Percentiles rank a stretch among this genome's conserved stretches.
These are phyloP conservation scores for Achroia grisella DNA, from an alignment of 1,140 invertebrate genomes.

Conservation along the genomic window DNA sequence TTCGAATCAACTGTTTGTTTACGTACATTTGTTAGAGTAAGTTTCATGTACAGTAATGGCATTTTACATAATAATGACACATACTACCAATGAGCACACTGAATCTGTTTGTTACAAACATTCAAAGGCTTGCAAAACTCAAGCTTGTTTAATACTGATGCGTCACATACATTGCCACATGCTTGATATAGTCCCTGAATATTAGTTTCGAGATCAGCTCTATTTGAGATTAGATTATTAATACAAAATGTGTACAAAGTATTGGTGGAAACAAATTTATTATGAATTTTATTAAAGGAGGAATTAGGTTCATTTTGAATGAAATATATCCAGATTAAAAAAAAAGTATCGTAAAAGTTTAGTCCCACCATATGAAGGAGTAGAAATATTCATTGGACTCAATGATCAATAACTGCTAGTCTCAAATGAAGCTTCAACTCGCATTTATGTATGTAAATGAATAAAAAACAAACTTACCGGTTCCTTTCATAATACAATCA, in stretches of 20 bases:
- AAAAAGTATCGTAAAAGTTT: too few species aligned
- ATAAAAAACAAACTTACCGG: constrained; percentile 46
- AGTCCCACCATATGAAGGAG: too few species aligned
- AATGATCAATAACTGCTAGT: neutral
- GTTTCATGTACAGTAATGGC: constrained; percentile 5
- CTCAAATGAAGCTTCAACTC: constrained; percentile 9
- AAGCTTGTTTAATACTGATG: constrained; percentile 41
- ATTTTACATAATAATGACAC: constrained; percentile 7
- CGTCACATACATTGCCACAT: constrained; percentile 53
- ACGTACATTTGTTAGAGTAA: constrained; percentile 3
- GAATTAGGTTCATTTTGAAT: too few species aligned
- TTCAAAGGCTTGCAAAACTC: constrained; percentile 49
- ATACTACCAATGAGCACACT: constrained; percentile 33
- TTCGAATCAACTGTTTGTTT: neutral
- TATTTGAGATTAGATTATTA: neutral
- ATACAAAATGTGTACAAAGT: too few species aligned
- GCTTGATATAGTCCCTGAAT: constrained; percentile 14
- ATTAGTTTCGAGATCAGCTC: constrained; percentile 3
- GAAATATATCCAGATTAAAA: too few species aligned
- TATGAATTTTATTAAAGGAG: too few species aligned
- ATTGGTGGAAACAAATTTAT: too few species aligned
- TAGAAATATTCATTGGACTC: too few species aligned
- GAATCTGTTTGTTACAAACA: constrained; percentile 42
- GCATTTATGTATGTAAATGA: neutral
- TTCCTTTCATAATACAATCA: constrained; percentile 97